These are phyloP conservation scores for Apodemia mormo DNA, from an alignment of 2,888 invertebrate species.

Conservation along the genomic window DNA sequence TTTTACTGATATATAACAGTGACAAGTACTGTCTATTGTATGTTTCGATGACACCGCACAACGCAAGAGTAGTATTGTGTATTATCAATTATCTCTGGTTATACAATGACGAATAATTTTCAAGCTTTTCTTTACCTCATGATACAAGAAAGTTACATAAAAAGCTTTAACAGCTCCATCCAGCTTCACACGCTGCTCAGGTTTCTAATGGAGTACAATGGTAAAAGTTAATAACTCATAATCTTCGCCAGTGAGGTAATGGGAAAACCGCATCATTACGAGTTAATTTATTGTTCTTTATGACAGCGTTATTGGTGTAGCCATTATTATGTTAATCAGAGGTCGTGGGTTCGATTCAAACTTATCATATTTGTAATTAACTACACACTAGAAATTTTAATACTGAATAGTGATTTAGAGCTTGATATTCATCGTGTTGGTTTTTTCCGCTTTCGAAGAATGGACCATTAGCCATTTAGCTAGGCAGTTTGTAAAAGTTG, in stretches of 20 bases:
- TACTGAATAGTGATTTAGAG: too few species aligned
- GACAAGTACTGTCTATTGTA: too few species aligned
- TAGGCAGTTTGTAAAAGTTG: too few species aligned
- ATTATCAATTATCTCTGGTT: conserved; percentile 1
- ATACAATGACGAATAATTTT: conserved; percentile 8
- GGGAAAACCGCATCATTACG: conserved; percentile 5
- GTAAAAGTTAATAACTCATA: conserved; percentile 16
- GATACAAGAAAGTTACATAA: conserved; percentile 13
- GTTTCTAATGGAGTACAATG: conserved; percentile 8
- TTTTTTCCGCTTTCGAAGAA: too few species aligned
- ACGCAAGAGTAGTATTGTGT: too few species aligned
- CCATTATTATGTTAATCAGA: conserved; percentile 4
- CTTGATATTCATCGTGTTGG: too few species aligned
- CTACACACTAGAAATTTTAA: background rate
- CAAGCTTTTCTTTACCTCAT: conserved; percentile 1
- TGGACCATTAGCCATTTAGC: too few species aligned
- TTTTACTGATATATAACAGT: too few species aligned
- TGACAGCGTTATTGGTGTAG: conserved; percentile 2
- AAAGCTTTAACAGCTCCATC: background rate
- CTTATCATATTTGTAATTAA: background rate
- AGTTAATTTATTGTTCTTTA: conserved; percentile 6
- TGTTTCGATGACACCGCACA: too few species aligned
- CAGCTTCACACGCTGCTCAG: conserved; percentile 12
- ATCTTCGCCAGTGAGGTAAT: conserved; percentile 15
- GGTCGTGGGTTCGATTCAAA: conserved; percentile 16